phyloP scores from a whole-genome alignment of 2,888 invertebrate species.

The Orthosia incerta region DNA sequence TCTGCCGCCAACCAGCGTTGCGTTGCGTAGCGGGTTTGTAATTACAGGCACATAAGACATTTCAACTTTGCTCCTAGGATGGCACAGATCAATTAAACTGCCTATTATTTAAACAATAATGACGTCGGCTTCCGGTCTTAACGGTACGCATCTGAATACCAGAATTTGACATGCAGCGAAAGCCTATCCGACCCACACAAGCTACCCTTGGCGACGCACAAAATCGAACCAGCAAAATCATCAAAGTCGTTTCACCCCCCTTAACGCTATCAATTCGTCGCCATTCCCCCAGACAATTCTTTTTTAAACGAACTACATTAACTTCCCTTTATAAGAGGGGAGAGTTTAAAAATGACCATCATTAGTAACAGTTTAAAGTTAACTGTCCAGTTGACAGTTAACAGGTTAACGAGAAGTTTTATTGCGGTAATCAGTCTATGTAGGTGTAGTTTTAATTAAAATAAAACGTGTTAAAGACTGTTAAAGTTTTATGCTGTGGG shows the following conservation, averaged over 20 bases:
- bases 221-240: slow-evolving; percentile 11
- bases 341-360: slow-evolving; percentile 48
- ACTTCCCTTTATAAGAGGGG: slow-evolving; percentile 37
- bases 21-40: too few relatives aligned
- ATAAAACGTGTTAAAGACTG: slow-evolving; percentile 11
- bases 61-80: neutral
- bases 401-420: slow-evolving; percentile 53
- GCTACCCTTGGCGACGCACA: neutral
- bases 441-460: slow-evolving; percentile 36
- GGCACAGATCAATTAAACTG: too few relatives aligned
- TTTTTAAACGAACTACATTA: slow-evolving; percentile 47
- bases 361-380: slow-evolving; percentile 57
- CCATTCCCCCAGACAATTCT: slow-evolving; percentile 19
- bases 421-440: slow-evolving; percentile 45
- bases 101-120: neutral
- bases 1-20: neutral
- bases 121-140: neutral
- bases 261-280: slow-evolving; percentile 3
- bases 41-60: neutral
- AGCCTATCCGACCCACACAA: neutral
- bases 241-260: slow-evolving; percentile 1
- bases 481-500: neutral
- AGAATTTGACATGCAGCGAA: neutral
- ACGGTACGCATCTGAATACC: too few relatives aligned
- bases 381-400: slow-evolving; percentile 52